Conservation (phyloP, 2,888 invertebrate genomes). For the Escarpia spicata region DNA sequence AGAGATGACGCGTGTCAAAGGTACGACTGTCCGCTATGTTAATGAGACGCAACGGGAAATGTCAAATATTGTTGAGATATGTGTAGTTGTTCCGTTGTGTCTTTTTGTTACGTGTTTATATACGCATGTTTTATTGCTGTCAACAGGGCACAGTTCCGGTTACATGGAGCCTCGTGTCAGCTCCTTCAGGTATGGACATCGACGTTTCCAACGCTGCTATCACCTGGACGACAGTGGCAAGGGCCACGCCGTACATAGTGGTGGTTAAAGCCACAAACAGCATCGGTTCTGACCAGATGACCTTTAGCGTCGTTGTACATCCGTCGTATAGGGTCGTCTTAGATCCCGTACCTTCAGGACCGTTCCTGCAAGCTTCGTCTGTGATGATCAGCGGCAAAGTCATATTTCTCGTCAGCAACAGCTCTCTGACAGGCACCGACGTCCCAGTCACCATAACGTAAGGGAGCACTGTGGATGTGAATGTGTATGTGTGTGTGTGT, state of each 20-base stretch:
- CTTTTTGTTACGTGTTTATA: neutral
- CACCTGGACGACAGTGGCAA: neutral
- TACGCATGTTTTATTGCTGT: neutral
- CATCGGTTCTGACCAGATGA: neutral
- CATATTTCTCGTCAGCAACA: constrained; percentile 19
- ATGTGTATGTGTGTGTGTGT: neutral
- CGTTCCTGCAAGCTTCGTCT: constrained; percentile 23
- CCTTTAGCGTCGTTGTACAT: neutral
- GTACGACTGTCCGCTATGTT: no score
- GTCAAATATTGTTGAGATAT: neutral
- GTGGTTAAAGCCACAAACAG: neutral
- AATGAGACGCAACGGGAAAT: no score
- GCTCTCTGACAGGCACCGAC: constrained; percentile 19
- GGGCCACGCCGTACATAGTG: neutral
- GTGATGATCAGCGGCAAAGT: constrained; percentile 31
- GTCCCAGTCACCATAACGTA: constrained; percentile 32
- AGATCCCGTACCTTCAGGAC: constrained; percentile 27
- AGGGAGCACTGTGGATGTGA: neutral
- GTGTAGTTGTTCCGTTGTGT: neutral
- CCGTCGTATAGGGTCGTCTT: neutral
- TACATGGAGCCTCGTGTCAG: neutral
- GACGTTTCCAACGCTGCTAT: neutral
- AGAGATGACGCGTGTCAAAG: no score
- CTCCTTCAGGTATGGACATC: neutral
- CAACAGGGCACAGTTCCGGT: neutral